Evolutionary conservation across 2,113 vertebrate genomes (phyloP), one percentile per base, ranked within the genome.

Genomic region (Platanista minor): DNA sequence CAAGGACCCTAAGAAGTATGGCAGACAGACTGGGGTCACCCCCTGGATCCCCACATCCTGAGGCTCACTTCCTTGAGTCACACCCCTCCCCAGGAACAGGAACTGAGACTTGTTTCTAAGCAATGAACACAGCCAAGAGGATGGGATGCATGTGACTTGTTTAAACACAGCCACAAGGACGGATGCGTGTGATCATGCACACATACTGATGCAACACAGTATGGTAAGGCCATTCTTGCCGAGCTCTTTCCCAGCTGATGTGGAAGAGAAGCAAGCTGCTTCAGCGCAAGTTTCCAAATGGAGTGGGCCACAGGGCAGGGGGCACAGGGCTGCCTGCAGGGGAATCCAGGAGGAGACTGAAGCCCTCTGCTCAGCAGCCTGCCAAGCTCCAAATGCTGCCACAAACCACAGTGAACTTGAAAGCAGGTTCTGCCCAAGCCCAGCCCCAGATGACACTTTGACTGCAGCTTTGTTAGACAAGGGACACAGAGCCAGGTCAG

Each of bases 401-500:
- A 31, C 43, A 0, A 13, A 29, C 46, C 14, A 0, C 6, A 6
- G 1, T 7, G 29, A 71, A 9, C 41, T 1, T 61, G 21, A 27
- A 74, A n/a, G 72, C 43, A 8, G 33, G 4, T 1, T 27, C 10
- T 39, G 67, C 12, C 11, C 77, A 27, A 39, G 29, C 0, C 18
- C 46, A 67, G 31, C 20, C 25, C 71, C 62, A 29, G 33, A 43
- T 1, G 31, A 72, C 29, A n/a, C 64, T 1, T 20, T 10, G 7
- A 10, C 27, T 17, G 6, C 54, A 6, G 9, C 18, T 61, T 43
- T n/a, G 46, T n/a, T n/a, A 29, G 36, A 77, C 33, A 1, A 0
- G 0, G 0, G 31, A 33, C 4, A 1, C 25, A 29, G 21, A 80
- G 3, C 20, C 31, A 20, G 13, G 5, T 14, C 1, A 39, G 3